phyloP scores from a whole-genome alignment of 2,888 invertebrate species.

The Mythimna pallens region DNA sequence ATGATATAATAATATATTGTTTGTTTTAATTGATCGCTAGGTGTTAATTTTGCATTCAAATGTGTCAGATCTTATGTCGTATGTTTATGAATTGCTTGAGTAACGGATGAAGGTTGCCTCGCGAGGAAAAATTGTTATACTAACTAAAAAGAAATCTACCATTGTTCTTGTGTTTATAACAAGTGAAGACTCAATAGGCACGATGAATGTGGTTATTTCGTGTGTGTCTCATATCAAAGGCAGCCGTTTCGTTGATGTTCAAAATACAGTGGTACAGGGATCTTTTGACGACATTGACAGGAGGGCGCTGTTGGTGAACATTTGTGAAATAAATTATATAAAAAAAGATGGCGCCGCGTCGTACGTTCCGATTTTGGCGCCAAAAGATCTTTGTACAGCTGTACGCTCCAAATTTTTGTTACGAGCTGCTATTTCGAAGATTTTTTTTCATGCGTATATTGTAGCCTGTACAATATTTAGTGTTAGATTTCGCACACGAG shows the following conservation, averaged over 20 bases:
- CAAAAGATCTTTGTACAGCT: constrained; percentile 8
- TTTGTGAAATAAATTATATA: not conserved
- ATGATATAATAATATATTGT: constrained; percentile 60
- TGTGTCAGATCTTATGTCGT: constrained; percentile 7
- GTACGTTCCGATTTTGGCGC: not conserved
- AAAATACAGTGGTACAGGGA: not conserved
- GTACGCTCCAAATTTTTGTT: constrained; percentile 13
- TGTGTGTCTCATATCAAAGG: constrained; percentile 10
- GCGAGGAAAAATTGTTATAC: constrained; percentile 3
- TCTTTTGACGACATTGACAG: not conserved
- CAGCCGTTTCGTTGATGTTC: constrained; percentile 13
- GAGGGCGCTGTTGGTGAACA: not conserved
- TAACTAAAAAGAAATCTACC: not conserved
- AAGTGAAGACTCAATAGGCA: constrained; percentile 1
- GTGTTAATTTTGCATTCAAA: constrained; percentile 60
- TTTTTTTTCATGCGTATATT: constrained; percentile 11
- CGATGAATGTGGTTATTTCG: not conserved
- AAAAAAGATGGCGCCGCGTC: not conserved
- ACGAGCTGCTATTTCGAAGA: constrained; percentile 11
- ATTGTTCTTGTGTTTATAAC: constrained; percentile 1
- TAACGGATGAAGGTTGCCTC: not conserved
- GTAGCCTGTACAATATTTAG: constrained; percentile 29
- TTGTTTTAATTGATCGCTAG: constrained; percentile 71
- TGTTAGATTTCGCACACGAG: constrained; percentile 55
- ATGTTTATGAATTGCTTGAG: constrained; percentile 21